These are phyloP conservation scores for Altica lythri DNA, from an alignment of 2,888 invertebrate species.

Conservation along the genomic window DNA sequence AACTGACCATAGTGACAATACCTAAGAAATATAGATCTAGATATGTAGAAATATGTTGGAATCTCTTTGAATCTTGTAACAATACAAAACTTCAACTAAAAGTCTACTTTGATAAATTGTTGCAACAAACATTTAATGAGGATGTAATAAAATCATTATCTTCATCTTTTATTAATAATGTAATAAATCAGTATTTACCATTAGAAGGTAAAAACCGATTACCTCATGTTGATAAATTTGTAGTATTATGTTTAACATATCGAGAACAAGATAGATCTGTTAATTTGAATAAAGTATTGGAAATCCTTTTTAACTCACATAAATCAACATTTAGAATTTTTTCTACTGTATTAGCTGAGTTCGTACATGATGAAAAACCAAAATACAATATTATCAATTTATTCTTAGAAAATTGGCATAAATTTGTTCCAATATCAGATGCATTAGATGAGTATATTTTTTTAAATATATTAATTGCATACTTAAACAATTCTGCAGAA, in stretches of 20 bases:
- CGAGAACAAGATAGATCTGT: not conserved
- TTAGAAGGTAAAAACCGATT: conserved; percentile 12
- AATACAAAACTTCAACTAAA: conserved; percentile 15
- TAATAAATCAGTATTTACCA: not conserved
- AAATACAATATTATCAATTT: not conserved
- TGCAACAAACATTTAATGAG: not conserved
- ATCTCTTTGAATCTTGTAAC: conserved; percentile 25
- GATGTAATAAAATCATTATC: conserved; percentile 13
- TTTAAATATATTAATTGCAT: conserved; percentile 12
- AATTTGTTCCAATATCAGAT: conserved; percentile 11
- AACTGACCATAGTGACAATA: conserved; percentile 19
- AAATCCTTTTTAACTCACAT: not conserved
- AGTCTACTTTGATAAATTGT: conserved; percentile 11
- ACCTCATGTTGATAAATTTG: conserved; percentile 6
- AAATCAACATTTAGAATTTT: conserved; percentile 1
- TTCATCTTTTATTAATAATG: conserved; percentile 8
- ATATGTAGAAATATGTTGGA: conserved; percentile 33
- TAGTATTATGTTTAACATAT: conserved; percentile 6
- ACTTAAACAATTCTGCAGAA: conserved; percentile 1
- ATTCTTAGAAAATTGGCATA: conserved; percentile 13
- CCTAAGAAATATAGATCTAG: conserved; percentile 23
- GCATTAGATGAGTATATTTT: conserved; percentile 18
- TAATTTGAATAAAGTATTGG: not conserved
- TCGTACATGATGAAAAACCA: not conserved
- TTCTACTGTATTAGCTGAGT: conserved; percentile 1